Evolutionary conservation across 53 echinoderm and acorn worm species (phyloP).

Genomic region (Actinopyga echinites): DNA sequence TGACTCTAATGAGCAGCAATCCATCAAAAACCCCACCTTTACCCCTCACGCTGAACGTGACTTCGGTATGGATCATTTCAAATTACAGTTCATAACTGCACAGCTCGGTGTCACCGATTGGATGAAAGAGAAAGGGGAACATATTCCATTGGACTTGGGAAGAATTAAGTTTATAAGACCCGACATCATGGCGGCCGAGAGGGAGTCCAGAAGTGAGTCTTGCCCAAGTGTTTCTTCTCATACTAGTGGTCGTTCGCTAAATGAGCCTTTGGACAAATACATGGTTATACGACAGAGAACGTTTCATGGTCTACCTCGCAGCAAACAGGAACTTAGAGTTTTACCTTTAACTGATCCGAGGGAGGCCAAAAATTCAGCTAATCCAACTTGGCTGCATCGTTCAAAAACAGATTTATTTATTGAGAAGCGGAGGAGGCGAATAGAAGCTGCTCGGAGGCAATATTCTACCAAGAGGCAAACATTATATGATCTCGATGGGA

Average conservation of each 20-base stretch:
- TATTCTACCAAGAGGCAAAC: neutral
- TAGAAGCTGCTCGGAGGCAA: constrained; percentile 40
- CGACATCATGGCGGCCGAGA: constrained; percentile 4
- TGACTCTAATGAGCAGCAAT: neutral
- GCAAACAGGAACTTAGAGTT: constrained; percentile 67
- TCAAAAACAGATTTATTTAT: constrained; percentile 96
- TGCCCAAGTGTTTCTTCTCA: constrained; percentile 11
- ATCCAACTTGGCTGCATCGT: constrained; percentile 81
- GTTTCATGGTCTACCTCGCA: constrained; percentile 82
- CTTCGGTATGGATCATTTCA: neutral
- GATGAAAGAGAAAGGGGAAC: constrained; percentile 26
- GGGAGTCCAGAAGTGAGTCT: constrained; percentile 7
- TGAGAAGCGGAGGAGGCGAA: constrained; percentile 78
- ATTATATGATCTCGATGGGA: constrained; percentile 62
- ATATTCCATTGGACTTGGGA: constrained; percentile 4
- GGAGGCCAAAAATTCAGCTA: constrained; percentile 40
- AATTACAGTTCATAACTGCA: constrained; percentile 1
- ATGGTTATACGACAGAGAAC: constrained; percentile 90
- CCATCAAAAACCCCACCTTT: too few relatives aligned
- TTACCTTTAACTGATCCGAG: constrained; percentile 89
- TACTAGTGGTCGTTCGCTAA: constrained; percentile 59
- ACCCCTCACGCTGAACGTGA: neutral
- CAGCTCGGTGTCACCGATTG: constrained; percentile 25
- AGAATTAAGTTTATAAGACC: constrained; percentile 13
- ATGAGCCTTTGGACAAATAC: constrained; percentile 87